Evolutionary conservation across 2,797 vertebrate genomes (phyloP), one percentile per base, ranked within the genome.

Genomic region (Acrossocheilus wenchowensis): DNA sequence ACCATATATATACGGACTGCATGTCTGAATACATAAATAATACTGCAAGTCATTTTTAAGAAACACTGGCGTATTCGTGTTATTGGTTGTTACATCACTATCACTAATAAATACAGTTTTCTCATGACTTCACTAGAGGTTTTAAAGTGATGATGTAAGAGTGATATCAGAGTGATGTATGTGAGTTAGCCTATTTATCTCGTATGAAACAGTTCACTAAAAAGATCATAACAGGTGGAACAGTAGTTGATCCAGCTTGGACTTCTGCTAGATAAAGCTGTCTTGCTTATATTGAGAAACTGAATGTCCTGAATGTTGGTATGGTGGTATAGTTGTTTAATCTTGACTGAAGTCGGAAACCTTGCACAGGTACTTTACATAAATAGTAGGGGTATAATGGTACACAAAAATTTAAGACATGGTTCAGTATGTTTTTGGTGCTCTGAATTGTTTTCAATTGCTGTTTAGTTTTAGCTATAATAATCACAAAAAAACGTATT

Each of bases 191-290:
- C 30, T 30, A 36, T 39, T 23, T 15, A 5, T 57, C 21, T 57
- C 36, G 23, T 54, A 23, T n/a, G 34, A 57, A 39, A 54, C 30
- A 4, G 17, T 23, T 57, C 1, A 23, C 52, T 78, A n/a, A 57
- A 57, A 57, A 34, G 30, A 77, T 77, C 74, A 54, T 54, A 77
- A 54, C 74, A 7, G 74, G 30, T 54, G 74, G 74, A 77, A 23
- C 5, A 36, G 10, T 6, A 6, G 19, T 77, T 71, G 9, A 39
- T 71, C 57, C 57, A 60, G 23, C 23, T n/a, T 4, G 21, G 23
- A 60, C 10, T n/a, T 60, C 23, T 60, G 9, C 23, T 60, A n/a
- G 57, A 60, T 60, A n/a, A 62, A 62, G 15, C n/a, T n/a, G n/a
- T n/a, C 17, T 66, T 66, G 26, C 62, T 66, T 30, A 34, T 30